Base-by-base conservation (phyloP, 2,797 vertebrate species). In the Catostomus latipinnis region DNA sequence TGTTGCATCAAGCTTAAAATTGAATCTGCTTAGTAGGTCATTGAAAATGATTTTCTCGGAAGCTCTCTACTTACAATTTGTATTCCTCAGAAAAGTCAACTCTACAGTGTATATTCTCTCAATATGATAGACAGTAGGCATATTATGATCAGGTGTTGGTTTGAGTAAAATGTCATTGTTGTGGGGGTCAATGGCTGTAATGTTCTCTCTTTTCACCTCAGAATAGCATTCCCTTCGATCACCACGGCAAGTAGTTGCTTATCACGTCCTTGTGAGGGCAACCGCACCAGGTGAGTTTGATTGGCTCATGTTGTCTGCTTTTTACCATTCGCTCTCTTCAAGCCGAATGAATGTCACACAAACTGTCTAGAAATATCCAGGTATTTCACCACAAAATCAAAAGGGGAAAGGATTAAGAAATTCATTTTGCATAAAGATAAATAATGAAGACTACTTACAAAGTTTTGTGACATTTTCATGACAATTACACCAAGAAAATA, bases 161-260 rank as follows among this genome's bases (percentile, higher is more conserved):
- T 5, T 49, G 48, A 53, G 60, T 16, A 13, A 10, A 49, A 11
- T 60, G 45, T 68, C 45, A 0, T 1, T 65, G 54, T 71, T 70
- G 57, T 61, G 45, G 12, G 67, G 46, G 22, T 61, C 48, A 1
- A 52, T 54, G 74, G 0, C 74, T 83, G 45, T 84, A 85, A 84
- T 70, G 49, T 87, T 79, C 62, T 82, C 60, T 79, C 34, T 85
- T 57, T 86, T 78, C 45, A 93, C 94, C 93, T 95, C 95, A 98
- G 97, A 98, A 97, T 97, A 98, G 97, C 96, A 96, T 97, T 96
- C 95, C 96, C 91, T 98, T 97, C 92, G 96, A 98, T 92, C 96
- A 98, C 92, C 97, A 96, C 88, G 96, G 95, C 96, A 97, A 98
- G 95, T 98, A 98, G 96, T 95, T 92, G 93, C 94, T 93, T 94